Conservation (phyloP, 2,113 vertebrate genomes). For the Hyla sarda region DNA sequence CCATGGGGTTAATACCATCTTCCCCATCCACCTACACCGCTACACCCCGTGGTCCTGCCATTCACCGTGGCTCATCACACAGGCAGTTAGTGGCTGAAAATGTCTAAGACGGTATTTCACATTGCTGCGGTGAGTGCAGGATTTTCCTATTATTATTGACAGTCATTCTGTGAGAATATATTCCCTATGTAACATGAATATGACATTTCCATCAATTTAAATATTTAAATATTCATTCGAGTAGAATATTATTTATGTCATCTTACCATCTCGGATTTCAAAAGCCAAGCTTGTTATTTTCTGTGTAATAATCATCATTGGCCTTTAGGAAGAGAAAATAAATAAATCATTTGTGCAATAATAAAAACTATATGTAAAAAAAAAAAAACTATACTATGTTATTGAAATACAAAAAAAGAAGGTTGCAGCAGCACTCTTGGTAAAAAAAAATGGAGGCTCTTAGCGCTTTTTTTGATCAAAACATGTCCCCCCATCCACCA, state of each 20-base stretch:
- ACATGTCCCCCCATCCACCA: no score
- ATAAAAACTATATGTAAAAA: background rate
- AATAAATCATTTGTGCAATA: background rate
- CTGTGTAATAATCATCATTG: constrained; percentile 99
- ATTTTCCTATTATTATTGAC: no score
- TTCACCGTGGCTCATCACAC: no score
- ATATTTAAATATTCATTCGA: background rate
- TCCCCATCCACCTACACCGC: no score
- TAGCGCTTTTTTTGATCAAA: no score
- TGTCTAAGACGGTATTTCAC: background rate
- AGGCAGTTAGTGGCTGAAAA: background rate
- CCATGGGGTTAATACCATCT: no score
- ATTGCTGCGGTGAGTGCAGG: no score
- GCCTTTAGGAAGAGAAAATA: constrained; percentile 73
- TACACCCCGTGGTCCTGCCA: no score
- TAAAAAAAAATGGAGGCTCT: no score
- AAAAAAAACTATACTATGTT: background rate
- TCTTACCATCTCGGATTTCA: constrained; percentile 96
- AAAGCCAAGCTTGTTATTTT: constrained; percentile 98
- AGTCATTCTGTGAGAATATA: background rate
- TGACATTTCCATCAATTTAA: background rate
- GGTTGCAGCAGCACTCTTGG: no score
- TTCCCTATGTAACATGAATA: background rate
- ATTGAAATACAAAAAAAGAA: no score
- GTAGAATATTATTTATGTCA: background rate